Evolutionary conservation across 2,113 vertebrate genomes (phyloP).

Genomic region (Saccopteryx bilineata): DNA sequence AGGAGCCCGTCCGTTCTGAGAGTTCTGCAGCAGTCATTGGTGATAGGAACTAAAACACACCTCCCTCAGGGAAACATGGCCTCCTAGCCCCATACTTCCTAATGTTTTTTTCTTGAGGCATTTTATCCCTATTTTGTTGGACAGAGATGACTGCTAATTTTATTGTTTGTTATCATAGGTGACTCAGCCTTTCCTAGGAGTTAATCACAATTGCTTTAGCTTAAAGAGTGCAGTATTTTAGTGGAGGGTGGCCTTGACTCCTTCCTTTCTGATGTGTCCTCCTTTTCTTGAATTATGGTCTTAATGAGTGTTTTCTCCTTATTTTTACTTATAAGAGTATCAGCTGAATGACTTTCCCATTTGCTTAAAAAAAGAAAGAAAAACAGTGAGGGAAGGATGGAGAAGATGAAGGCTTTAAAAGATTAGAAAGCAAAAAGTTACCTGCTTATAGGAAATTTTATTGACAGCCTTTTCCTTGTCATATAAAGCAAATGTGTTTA

Average conservation of each 20-base stretch:
- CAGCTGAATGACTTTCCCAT: constrained; percentile 1
- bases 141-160: not conserved
- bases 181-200: not conserved
- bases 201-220: not conserved
- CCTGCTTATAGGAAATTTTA: not conserved
- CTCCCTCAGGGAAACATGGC: not conserved
- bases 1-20: accelerated
- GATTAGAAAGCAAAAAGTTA: constrained; percentile 1
- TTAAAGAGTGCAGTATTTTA: not conserved
- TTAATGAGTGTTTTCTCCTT: not conserved
- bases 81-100: not conserved
- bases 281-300: not conserved
- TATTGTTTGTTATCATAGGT: not conserved
- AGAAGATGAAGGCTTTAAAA: not conserved
- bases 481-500: not conserved
- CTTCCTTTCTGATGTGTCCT: not conserved
- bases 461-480: constrained; percentile 24
- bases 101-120: not conserved
- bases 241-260: not conserved
- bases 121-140: not conserved
- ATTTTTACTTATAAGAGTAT: not conserved
- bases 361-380: not conserved
- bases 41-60: not conserved
- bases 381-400: not conserved
- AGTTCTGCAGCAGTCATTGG: not conserved